Base-by-base conservation (phyloP, 1,140 invertebrate species). In the Tetragonula clypearis region DNA sequence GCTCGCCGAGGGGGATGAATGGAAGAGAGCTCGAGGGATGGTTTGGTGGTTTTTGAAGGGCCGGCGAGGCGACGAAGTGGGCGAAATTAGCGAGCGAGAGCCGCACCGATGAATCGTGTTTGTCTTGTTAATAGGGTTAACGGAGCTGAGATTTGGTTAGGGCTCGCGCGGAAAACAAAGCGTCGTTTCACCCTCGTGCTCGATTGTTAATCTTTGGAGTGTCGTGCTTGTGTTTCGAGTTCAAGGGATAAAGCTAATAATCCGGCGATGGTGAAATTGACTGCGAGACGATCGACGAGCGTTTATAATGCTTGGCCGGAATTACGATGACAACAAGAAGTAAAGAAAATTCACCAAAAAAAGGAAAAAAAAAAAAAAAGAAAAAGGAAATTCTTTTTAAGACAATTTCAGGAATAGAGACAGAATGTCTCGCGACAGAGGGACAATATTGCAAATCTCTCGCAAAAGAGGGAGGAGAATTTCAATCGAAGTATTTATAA, bases 71-170 rank as follows among this genome's bases (percentile, higher is more conserved):
- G 71, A 72, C 23, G 21, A 49, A 19, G 49, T 6, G 49, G 21
- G 35, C 2, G 41, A 41, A n/a, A 53, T 72, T 74, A 55, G 15
- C 17, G 49, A 17, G 17, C 8, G 41, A 26, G n/a, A n/a, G 23
- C 9, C 19, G 66, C 17, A 69, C 1, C 11, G 72, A 53, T 56
- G n/a, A 75, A 75, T 75, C 3, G 53, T 56, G 73, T 74, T 74
- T 74, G 30, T 26, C 53, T 56, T 56, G 73, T 30, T 74, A 56
- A 74, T 26, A 17, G 72, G 23, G 41, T 26, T 74, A 74, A 74
- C 30, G 9, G n/a, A 21, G 9, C n/a, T 19, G 72, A 21, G n/a
- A n/a, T 56, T 26, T 74, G 2, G 49, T n/a, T 26, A 19, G 19
- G 41, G 2, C 1, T 17, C 11, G 15, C 11, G 23, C 5, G 12